phyloP scores from a whole-genome alignment of 2,113 vertebrate species.

The Triplophysa dalaica region DNA sequence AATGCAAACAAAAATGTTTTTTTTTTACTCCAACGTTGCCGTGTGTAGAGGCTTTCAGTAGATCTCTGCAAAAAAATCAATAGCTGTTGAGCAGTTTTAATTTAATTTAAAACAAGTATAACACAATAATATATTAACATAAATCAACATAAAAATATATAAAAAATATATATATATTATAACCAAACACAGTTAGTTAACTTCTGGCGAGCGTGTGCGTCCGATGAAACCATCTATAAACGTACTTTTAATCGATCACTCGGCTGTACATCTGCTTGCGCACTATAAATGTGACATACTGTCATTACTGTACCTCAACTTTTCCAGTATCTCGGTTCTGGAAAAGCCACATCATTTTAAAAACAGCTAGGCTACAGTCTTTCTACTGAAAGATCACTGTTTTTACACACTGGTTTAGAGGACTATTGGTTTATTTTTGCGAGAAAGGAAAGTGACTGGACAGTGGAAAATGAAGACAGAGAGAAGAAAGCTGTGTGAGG shows the following conservation, averaged over 20 bases:
- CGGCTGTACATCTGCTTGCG: neutral
- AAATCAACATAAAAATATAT: too few relatives aligned
- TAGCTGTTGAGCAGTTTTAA: too few relatives aligned
- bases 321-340: neutral
- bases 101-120: too few relatives aligned
- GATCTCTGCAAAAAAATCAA: too few relatives aligned
- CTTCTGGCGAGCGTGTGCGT: too few relatives aligned
- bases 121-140: too few relatives aligned
- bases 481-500: neutral
- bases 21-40: too few relatives aligned
- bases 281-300: neutral
- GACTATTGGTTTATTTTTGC: neutral
- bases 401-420: neutral
- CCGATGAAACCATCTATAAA: too few relatives aligned
- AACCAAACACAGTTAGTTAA: too few relatives aligned
- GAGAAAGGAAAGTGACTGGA: neutral
- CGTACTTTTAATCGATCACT: neutral
- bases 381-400: neutral
- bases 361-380: neutral
- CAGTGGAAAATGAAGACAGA: constrained; percentile 1
- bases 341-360: neutral
- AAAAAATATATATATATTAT: too few relatives aligned
- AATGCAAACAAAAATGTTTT: too few relatives aligned
- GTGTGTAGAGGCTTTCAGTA: too few relatives aligned
- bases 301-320: neutral